Base-by-base conservation (phyloP, 1,140 invertebrate species). In the Lordiphosa collinella region DNA sequence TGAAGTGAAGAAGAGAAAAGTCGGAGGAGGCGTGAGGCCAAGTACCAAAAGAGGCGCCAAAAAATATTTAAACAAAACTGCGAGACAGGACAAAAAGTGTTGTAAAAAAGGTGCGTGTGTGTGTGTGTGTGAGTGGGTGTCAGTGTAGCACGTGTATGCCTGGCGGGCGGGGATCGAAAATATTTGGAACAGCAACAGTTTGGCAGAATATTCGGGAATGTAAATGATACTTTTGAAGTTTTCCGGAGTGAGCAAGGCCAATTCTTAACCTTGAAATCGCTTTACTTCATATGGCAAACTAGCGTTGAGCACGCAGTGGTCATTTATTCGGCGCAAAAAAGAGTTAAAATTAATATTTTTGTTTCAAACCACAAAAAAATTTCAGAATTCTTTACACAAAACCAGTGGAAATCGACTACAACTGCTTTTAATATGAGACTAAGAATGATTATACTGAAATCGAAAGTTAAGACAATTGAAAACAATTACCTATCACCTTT, bases 161-260 rank as follows among this genome's bases (percentile, higher is more conserved):
- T 2, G 10, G 5, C n/a, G 41, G 6, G 13, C n/a, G 13, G 50
- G 38, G 35, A 22, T 51, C 35, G 14, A 51, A 47, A 64, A 37
- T 7, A 25, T 32, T 58, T 29, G 25, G 53, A 61, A 29, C 63
- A 67, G 63, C 69, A 61, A 73, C 72, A 75, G 73, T 75, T 75
- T 65, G 56, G 40, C 49, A 14, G 51, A 75, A 69, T 50, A 62
- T 73, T 70, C 53, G 46, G 54, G 59, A 57, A 59, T 50, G 58
- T 48, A 41, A 54, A 50, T 40, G 35, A 37, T 49, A 60, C 31
- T 56, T 29, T 48, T 35, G 41, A 5, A 14, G 9, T 18, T 57
- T 51, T 29, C 12, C 31, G n/a, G n/a, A 11, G 12, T 12, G 22
- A 25, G 6, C 5, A 25, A 7, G 22, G 22, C 6, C 22, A 29